Base-by-base conservation (phyloP, 2,888 invertebrate species). In the Ochropacha duplaris region DNA sequence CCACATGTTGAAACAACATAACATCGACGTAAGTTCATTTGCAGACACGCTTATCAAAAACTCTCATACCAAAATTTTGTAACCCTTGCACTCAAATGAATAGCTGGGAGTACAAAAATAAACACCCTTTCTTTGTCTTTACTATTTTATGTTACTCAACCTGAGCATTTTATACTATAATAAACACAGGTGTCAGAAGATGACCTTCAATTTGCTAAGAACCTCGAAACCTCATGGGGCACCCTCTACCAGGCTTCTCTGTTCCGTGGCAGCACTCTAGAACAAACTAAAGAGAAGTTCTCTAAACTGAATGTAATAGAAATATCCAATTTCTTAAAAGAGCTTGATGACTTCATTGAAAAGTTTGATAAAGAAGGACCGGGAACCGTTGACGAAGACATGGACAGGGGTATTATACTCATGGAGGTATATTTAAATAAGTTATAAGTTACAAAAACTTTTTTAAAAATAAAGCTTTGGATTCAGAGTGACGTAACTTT, bases 261-360 rank as follows among this genome's bases (percentile, higher is more conserved):
- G 6, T 96, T 95, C 84, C 93, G 96, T 57, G 94, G 94, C 12
- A 94, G 94, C 61, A 95, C 95, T 1, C 84, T 97, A 39, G 95
- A 96, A 75, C 94, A 95, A 57, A 97, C 97, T n/a, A 98, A 97
- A 79, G 96, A 96, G 57, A 95, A 96, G 75, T 98, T 98, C 87
- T 96, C 97, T 11, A 95, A 96, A 76, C 93, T 98, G 74, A 98
- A 97, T 36, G 93, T 95, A 55, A 90, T 94, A 0, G 96, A 98
- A 83, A 97, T 98, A 60, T 89, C 93, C 0, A 94, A 94, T 24
- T 97, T 97, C 85, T 85, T 94, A 39, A 84, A 93, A 39, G 93
- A 95, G 56, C 72, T 95, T 4, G 92, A 93, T 26, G 93, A 94
- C 0, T 98, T 98, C 81, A 94, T 96, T 0, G 94, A 95, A 68